These are phyloP conservation scores for Daptonema setosum DNA, from an alignment of 2,888 invertebrate genomes.

Conservation along the genomic window DNA sequence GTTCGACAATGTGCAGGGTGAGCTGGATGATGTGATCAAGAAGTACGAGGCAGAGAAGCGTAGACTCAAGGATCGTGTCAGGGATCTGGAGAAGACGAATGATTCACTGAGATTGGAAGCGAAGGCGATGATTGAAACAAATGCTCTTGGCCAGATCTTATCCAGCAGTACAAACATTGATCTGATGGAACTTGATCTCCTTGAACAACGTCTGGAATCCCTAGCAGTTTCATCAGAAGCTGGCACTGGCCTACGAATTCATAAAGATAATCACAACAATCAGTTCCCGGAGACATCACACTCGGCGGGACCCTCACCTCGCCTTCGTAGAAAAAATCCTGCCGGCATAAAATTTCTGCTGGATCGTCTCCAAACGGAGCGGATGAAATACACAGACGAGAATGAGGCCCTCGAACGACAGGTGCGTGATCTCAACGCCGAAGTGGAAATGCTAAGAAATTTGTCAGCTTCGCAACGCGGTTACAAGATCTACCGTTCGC, in stretches of 20 bases:
- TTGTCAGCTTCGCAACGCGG: background rate
- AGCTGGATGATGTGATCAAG: conserved; percentile 16
- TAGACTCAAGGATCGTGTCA: conserved; percentile 15
- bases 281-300: no score
- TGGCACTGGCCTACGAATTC: no score
- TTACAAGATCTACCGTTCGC: background rate
- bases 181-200: background rate
- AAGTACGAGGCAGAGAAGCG: conserved; percentile 17
- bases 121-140: background rate
- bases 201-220: background rate
- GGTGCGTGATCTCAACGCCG: background rate
- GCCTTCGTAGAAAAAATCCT: background rate
- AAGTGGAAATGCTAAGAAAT: background rate
- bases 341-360: background rate
- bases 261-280: no score
- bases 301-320: background rate
- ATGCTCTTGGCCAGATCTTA: background rate
- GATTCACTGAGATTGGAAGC: background rate
- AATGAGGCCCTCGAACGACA: background rate
- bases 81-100: conserved; percentile 10
- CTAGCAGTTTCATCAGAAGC: background rate
- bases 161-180: background rate
- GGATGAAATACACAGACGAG: background rate
- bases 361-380: background rate
- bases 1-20: conserved; percentile 18